Evolutionary conservation across 2,797 vertebrate species (phyloP).

Genomic region (Argyrosomus regius): DNA sequence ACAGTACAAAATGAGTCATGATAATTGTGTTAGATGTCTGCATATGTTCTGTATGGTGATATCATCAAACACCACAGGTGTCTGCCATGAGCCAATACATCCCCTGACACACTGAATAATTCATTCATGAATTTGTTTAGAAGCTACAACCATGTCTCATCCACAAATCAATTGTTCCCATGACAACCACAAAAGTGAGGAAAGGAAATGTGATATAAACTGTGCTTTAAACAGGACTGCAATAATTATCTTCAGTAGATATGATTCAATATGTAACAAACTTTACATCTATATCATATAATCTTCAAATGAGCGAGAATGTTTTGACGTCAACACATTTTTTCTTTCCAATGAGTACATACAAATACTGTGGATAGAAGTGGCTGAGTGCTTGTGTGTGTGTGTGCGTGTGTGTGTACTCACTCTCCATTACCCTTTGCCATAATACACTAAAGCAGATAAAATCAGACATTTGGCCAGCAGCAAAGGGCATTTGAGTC

Average conservation of each 20-base stretch:
- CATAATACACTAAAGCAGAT: slow-evolving; percentile 34
- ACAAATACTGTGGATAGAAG: slow-evolving; percentile 37
- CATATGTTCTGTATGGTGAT: slow-evolving; percentile 45
- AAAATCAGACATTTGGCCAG: slow-evolving; percentile 31
- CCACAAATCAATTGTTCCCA: slow-evolving; percentile 59
- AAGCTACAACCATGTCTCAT: slow-evolving; percentile 28
- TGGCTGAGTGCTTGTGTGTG: not conserved
- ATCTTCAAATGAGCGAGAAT: slow-evolving; percentile 27
- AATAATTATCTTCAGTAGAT: slow-evolving; percentile 35
- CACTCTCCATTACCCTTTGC: slow-evolving; percentile 25
- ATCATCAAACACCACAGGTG: slow-evolving; percentile 41
- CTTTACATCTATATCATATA: slow-evolving; percentile 49
- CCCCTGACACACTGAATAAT: slow-evolving; percentile 34
- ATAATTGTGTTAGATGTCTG: slow-evolving; percentile 35
- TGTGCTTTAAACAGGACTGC: slow-evolving; percentile 37
- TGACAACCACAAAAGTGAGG: slow-evolving; percentile 51
- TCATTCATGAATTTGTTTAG: slow-evolving; percentile 51
- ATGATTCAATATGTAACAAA: slow-evolving; percentile 48
- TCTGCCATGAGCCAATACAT: slow-evolving; percentile 29
- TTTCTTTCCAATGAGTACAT: slow-evolving; percentile 21
- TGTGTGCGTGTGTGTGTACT: not conserved
- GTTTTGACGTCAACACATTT: slow-evolving; percentile 21
- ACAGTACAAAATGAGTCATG: slow-evolving; percentile 39
- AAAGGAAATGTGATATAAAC: slow-evolving; percentile 1
- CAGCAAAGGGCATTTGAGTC: slow-evolving; percentile 40